Evolutionary conservation across 2,797 vertebrate genomes (phyloP), one percentile per base, ranked within the genome.

Genomic region (Catharus ustulatus): DNA sequence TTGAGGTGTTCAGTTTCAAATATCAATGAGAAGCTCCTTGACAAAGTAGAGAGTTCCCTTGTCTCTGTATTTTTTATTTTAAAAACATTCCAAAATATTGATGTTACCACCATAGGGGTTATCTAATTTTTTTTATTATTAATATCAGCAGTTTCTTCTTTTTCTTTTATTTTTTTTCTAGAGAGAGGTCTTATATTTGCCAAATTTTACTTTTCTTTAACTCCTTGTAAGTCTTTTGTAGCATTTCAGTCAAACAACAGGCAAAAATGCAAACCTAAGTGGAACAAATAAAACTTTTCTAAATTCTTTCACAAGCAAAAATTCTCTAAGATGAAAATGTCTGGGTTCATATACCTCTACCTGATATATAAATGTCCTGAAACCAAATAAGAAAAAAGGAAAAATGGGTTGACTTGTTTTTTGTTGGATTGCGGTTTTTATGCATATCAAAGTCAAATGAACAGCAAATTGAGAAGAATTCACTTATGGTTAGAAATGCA

Each of bases 301-400:
- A 92, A 95, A 93, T 95, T 93, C 92, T 96, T 95, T 96, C 89
- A 96, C 96, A 97, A 96, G 96, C 95, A 97, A 95, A 97, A 97
- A 97, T 92, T 96, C 74, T 96, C 93, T 92, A 77, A 95, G 96
- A 97, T 96, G 89, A 97, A 96, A 88, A 88, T 3, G 2, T 95
- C 94, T 94, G 67, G 66, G 62, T 95, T 97, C 94, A 69, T 68
- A 82, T n/a, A 93, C 57, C 81, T 87, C 78, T 68, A 96, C 94
- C 89, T 96, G 96, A 94, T 96, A 96, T 95, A 96, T 96, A 97
- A 97, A 97, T 97, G 97, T 97, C 97, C 97, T 96, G 96, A 96
- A 97, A 97, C 96, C 96, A 96, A 96, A 94, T 68, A 92, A 91
- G 84, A 96, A 97, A 95, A 97, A 96, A 96, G 87, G 19, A 84